phyloP scores from a whole-genome alignment of 2,797 vertebrate species.

The Falco rusticolus region DNA sequence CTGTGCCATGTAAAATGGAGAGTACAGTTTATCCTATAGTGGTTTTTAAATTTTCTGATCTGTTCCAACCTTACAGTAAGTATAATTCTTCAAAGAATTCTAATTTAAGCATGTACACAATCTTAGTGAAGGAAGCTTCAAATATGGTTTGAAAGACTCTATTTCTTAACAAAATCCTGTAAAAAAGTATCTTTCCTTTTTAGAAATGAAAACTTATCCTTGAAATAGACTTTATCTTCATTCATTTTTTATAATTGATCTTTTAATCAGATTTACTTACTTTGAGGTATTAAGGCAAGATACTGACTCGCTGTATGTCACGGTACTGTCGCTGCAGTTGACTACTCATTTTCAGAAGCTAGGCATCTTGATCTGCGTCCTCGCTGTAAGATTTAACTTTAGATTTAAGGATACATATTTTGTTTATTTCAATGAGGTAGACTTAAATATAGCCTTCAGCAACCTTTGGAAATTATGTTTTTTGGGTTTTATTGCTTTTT shows the following conservation, averaged over 20 bases:
- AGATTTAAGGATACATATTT: neutral
- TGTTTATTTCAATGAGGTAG: neutral
- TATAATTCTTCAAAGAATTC: neutral
- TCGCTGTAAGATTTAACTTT: neutral
- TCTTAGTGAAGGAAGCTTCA: neutral
- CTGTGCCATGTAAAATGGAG: neutral
- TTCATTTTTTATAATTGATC: neutral
- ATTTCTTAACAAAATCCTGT: neutral
- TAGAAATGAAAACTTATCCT: neutral
- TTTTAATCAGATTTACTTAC: neutral
- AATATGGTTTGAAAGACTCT: neutral
- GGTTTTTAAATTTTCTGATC: neutral
- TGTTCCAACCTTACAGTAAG: neutral
- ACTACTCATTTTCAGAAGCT: neutral
- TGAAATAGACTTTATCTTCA: neutral
- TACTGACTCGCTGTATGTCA: neutral
- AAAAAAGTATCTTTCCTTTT: neutral
- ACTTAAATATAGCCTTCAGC: neutral
- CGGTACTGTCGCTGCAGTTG: neutral
- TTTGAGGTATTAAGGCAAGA: neutral
- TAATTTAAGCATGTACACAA: neutral
- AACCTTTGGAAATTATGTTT: neutral
- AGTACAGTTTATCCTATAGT: neutral
- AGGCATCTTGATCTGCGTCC: neutral
- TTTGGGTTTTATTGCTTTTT: neutral